Conservation (phyloP, 2,888 invertebrate species). For the Trissolcus brochymenae region DNA sequence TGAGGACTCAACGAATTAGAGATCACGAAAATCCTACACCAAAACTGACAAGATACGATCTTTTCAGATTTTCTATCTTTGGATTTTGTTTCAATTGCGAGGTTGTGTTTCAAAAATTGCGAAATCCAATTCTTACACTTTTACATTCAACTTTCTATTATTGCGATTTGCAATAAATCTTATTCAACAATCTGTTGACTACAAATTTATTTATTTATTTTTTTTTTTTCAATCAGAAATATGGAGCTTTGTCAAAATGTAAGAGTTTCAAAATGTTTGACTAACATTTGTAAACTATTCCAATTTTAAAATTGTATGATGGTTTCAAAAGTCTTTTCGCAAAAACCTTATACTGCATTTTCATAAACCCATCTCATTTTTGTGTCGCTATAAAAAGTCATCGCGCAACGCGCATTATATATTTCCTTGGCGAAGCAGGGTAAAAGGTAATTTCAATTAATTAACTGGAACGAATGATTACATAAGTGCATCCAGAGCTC, state of each 20-base stretch:
- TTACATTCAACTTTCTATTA: not conserved
- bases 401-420: not conserved
- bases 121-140: not conserved
- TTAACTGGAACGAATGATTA: conserved; percentile 46
- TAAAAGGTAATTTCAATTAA: conserved; percentile 52
- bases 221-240: not conserved
- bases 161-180: not conserved
- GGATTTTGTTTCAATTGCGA: no score
- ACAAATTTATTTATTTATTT: no score
- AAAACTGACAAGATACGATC: conserved; percentile 17
- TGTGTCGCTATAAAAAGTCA: not conserved
- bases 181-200: not conserved
- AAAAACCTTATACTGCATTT: not conserved
- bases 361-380: not conserved
- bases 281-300: not conserved
- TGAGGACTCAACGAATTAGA: conserved; percentile 50
- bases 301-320: not conserved
- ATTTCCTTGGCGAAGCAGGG: conserved; percentile 22
- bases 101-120: no score
- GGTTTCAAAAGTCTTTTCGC: not conserved
- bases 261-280: not conserved
- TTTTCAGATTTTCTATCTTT: conserved; percentile 36
- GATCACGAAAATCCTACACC: conserved; percentile 32
- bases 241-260: not conserved
- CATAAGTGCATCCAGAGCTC: conserved; percentile 51